These are phyloP conservation scores for Fukomys damarensis DNA, from an alignment of 2,113 vertebrate genomes.

Conservation along the genomic window DNA sequence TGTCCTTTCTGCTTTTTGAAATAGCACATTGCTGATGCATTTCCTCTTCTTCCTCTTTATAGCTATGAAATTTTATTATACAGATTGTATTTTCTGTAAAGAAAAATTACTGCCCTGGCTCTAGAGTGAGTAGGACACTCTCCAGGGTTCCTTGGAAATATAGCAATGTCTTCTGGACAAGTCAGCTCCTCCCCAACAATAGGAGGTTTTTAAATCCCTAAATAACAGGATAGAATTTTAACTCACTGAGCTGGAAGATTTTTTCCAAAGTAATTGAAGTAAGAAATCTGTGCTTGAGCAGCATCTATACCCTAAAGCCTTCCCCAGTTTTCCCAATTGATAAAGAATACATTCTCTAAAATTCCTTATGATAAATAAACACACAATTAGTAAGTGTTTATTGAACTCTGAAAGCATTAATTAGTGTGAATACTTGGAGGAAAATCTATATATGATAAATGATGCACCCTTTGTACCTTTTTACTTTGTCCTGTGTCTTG, in stretches of 20 bases:
- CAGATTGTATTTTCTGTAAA: constrained; percentile 5
- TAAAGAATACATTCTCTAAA: neutral
- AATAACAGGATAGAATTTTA: neutral
- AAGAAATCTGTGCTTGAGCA: neutral
- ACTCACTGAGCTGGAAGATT: neutral
- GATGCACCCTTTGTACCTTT: neutral
- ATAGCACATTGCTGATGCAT: constrained; percentile 26
- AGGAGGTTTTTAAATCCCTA: neutral
- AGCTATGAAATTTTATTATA: constrained; percentile 49
- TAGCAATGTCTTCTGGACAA: neutral
- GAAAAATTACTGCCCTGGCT: neutral
- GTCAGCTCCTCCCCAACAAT: neutral
- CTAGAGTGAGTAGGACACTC: neutral
- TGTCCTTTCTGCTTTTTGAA: constrained; percentile 58
- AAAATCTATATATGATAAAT: neutral
- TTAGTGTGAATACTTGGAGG: neutral
- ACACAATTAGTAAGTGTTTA: neutral
- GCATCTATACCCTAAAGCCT: neutral
- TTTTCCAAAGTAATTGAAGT: neutral
- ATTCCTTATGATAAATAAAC: neutral
- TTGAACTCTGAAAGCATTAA: neutral
- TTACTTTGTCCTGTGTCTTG: neutral
- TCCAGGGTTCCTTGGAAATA: neutral
- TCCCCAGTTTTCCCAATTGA: neutral
- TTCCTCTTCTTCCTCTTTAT: constrained; percentile 38